Evolutionary conservation across 1,140 invertebrate genomes (phyloP), one percentile per base, ranked within the genome.

Genomic region (Berghia stephanieae): DNA sequence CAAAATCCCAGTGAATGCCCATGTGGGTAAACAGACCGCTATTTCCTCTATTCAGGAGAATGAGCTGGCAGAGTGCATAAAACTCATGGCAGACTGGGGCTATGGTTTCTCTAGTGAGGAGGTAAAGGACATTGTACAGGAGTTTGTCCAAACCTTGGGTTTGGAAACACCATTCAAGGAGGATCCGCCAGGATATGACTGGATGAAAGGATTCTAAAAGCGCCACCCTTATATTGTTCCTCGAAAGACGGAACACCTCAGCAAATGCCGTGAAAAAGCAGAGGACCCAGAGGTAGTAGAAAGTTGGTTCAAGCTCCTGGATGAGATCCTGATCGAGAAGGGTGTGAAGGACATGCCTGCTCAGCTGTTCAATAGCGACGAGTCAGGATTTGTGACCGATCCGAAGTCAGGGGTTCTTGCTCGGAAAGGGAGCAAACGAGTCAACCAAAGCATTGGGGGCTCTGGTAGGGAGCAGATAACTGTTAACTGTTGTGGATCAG

Each of bases 281-380:
- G 74, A 13, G 24, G 57, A 63, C 67, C 55, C 55, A 36, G 55
- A 31, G n/a, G 55, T 75, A 1, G 24, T 75, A 36, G n/a, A 43
- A 21, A n/a, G 38, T 3, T 67, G 74, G 74, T 75, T 75, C 67
- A 34, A 75, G 1, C 44, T 66, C 24, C 36, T 38, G 24, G 31
- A 34, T 66, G 46, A 49, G 10, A n/a, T 49, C n/a, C 46, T 49
- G 49, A 52, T 24, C 49, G 24, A 21, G 24, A 52, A 24, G 1
- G 18, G 49, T 16, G 24, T 52, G 49, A 52, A 24, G 49, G n/a
- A n/a, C 5, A 13, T 57, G n/a, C 67, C 74, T 3, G 43, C 55
- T 38, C 66, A 55, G 27, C 43, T 79, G 18, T 79, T 70, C 34
- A 79, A 77, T 72, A 49, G 70, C 8, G 74, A 77, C 71, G 78